phyloP scores from a whole-genome alignment of 2,797 vertebrate genomes.

The Sandelia bainsii region DNA sequence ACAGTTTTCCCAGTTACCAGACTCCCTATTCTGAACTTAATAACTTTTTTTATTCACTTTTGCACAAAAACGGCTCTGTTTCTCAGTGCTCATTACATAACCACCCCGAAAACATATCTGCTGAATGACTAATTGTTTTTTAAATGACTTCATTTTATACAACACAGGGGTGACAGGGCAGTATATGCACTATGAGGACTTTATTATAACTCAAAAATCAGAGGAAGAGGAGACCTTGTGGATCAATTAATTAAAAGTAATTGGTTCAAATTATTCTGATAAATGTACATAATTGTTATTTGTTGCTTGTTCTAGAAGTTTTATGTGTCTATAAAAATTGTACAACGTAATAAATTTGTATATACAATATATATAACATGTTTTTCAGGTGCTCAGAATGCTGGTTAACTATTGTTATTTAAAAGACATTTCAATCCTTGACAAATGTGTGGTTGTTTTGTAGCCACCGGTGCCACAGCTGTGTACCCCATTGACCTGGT shows the following conservation, averaged over 20 bases:
- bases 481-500: conserved; percentile 97
- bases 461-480: conserved; percentile 94
- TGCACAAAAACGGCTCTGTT: conserved; percentile 14
- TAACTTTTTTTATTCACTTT: conserved; percentile 45
- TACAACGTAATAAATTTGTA: background rate
- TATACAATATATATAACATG: background rate
- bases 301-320: background rate
- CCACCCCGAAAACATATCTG: conserved; percentile 3
- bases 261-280: background rate
- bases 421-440: background rate
- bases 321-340: background rate
- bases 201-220: background rate
- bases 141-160: background rate
- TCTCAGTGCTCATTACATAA: conserved; percentile 21
- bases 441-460: conserved; percentile 46
- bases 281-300: background rate
- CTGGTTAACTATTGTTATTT: background rate
- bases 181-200: background rate
- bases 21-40: conserved; percentile 43
- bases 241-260: background rate
- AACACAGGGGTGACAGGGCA: background rate
- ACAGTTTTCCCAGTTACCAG: conserved; percentile 36
- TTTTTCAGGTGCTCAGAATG: background rate
- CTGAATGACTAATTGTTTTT: conserved; percentile 9
- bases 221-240: background rate